These are phyloP conservation scores for Trypoxylon attenuatum DNA, from an alignment of 2,888 invertebrate species.

Conservation along the genomic window DNA sequence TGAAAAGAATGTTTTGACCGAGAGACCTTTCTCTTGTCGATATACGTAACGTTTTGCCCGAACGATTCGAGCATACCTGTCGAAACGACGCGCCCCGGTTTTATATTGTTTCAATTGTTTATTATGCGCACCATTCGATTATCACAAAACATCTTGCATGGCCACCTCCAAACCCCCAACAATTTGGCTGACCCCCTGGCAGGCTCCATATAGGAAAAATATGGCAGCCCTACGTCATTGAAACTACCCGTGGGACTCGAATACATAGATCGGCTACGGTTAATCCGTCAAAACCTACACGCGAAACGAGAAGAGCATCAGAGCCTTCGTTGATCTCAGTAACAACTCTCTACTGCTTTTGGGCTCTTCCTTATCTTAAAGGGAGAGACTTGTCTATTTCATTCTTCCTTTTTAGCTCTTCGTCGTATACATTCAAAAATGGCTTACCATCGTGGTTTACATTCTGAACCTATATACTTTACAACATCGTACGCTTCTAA, in stretches of 20 bases:
- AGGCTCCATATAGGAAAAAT: conserved; percentile 66
- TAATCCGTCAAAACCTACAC: neutral
- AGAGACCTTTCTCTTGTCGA: conserved; percentile 41
- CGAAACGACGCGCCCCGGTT: conserved; percentile 34
- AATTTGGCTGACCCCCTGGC: conserved; percentile 68
- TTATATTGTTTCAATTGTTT: conserved; percentile 55
- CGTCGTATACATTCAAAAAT: too few species aligned
- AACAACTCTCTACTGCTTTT: too few species aligned
- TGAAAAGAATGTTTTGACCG: conserved; percentile 51
- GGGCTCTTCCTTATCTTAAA: too few species aligned
- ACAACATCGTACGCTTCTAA: too few species aligned
- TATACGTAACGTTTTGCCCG: conserved; percentile 30
- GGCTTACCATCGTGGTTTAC: too few species aligned
- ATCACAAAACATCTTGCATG: conserved; percentile 65
- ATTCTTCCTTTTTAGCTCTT: too few species aligned
- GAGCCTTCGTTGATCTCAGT: too few species aligned
- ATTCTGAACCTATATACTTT: too few species aligned
- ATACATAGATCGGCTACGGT: conserved; percentile 29
- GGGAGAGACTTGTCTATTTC: too few species aligned
- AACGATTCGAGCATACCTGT: conserved; percentile 52
- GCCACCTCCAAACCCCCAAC: conserved; percentile 65
- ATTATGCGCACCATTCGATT: conserved; percentile 66
- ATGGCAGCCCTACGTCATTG: conserved; percentile 64
- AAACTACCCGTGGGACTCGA: conserved; percentile 39
- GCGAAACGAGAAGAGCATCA: conserved; percentile 5